Conservation (phyloP, 2,888 invertebrate genomes). For the Meiosimyza platycephala region DNA sequence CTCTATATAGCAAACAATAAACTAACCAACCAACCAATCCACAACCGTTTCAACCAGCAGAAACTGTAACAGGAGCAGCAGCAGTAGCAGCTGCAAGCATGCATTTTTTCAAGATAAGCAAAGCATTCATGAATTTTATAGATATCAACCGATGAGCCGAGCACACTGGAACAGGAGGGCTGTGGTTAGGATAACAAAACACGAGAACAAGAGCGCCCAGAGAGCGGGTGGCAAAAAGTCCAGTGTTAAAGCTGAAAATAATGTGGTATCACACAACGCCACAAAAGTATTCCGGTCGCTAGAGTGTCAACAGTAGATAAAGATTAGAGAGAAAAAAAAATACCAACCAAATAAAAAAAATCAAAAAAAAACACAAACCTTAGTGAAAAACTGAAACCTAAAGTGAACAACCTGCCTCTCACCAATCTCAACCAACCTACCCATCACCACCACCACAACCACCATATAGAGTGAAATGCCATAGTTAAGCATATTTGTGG, state of each 20-base stretch:
- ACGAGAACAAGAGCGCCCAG: not conserved
- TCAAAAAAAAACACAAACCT: not conserved
- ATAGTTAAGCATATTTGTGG: conserved; percentile 17
- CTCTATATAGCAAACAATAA: conserved; percentile 20
- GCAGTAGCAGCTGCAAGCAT: conserved; percentile 58
- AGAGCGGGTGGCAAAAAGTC: conserved; percentile 1
- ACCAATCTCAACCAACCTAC: not conserved
- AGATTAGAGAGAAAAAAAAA: conserved; percentile 52
- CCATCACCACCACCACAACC: not conserved
- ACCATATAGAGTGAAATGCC: not conserved
- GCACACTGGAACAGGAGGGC: not conserved
- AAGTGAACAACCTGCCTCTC: not conserved
- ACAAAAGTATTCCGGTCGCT: conserved; percentile 45
- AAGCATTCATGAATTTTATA: conserved; percentile 64
- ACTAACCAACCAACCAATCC: conserved; percentile 6
- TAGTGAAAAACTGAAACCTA: too few relatives aligned
- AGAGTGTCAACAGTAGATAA: conserved; percentile 62
- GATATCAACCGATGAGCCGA: conserved; percentile 49
- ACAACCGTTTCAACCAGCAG: conserved; percentile 19
- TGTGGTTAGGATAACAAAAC: conserved; percentile 2
- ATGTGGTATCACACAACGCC: conserved; percentile 12
- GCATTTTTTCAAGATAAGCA: conserved; percentile 62
- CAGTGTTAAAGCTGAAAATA: conserved; percentile 7
- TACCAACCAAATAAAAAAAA: conserved; percentile 9
- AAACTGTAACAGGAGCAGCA: conserved; percentile 41